phyloP scores from a whole-genome alignment of 1,140 invertebrate genomes.

The Cotesia vestalis region DNA sequence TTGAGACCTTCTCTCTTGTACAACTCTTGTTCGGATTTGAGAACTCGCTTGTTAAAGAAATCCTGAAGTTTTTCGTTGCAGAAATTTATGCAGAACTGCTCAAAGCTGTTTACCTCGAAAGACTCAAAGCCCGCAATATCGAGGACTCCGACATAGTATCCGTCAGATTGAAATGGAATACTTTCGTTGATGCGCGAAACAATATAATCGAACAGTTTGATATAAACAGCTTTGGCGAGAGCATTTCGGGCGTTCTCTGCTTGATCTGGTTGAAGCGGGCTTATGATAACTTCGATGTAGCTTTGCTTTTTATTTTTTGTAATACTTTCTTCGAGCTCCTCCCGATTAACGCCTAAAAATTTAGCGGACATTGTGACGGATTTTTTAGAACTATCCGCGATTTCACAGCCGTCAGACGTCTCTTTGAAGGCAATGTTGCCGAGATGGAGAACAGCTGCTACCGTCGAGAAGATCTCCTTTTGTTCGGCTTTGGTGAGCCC shows the following conservation, averaged over 20 bases:
- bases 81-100: constrained; percentile 95
- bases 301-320: constrained; percentile 95
- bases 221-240: constrained; percentile 95
- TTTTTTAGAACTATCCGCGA: constrained; percentile 70
- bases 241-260: constrained; percentile 93
- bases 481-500: constrained; percentile 79
- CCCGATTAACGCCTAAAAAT: constrained; percentile 84
- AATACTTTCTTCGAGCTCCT: constrained; percentile 85
- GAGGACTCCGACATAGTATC: constrained; percentile 94
- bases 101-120: constrained; percentile 94
- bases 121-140: constrained; percentile 99
- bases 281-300: constrained; percentile 92
- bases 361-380: constrained; percentile 77
- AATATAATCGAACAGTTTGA: constrained; percentile 94
- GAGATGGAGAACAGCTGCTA: constrained; percentile 91
- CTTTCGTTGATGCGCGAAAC: constrained; percentile 92
- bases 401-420: constrained; percentile 83
- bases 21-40: constrained; percentile 93
- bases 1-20: constrained; percentile 94
- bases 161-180: constrained; percentile 88
- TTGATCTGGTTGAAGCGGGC: constrained; percentile 93
- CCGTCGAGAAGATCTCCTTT: constrained; percentile 83
- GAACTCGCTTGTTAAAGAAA: constrained; percentile 94
- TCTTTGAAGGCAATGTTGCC: constrained; percentile 95
- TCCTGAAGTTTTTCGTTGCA: constrained; percentile 96